Evolutionary conservation across 1,140 invertebrate species (phyloP), one percentile per base, ranked within the genome.

Genomic region (Lepidurus apus): DNA sequence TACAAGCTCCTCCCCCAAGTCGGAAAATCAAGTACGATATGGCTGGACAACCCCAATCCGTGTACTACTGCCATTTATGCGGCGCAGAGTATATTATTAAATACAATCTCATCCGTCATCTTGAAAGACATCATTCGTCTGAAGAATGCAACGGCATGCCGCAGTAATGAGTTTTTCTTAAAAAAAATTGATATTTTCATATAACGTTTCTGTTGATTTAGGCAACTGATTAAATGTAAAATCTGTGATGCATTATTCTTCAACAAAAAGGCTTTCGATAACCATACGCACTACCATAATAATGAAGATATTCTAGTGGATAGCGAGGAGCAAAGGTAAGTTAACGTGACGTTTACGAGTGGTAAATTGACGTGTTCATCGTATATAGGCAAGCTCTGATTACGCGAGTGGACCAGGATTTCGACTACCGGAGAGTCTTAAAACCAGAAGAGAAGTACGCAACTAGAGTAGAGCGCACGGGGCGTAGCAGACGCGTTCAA

Each of bases 1-100:
- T 88, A 65, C 84, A 85, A 26, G 88, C 87, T 42, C 87, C 88
- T 73, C 88, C 88, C 1, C 88, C 88, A 17, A 88, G 87, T 74
- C 88, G 89, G 79, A 89, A 89, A 82, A 89, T 89, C 24, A 86
- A 86, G 82, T 82, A 88, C 10, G 89, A 88, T 80, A 87, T 87
- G 45, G 87, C 87, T 80, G 87, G 88, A 11, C 88, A 89, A 79
- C 85, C 88, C 9, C 81, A 90, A 73, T 88, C 87, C 79, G 87
- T 90, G 26, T 91, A 89, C 80, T 91, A 91, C 83, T 91, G 90
- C 81, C 87, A 90, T 81, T 86, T 91, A 53, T 91, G 90, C 84
- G 90, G 90, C 7, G 87, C 87, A 76, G 90, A 91, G 82, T 91
- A 91, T 82, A 87, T 90, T 43, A 86, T 90, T 65, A 91, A 91